Conservation (phyloP, 2,797 vertebrate genomes). For the Lerista edwardsae region DNA sequence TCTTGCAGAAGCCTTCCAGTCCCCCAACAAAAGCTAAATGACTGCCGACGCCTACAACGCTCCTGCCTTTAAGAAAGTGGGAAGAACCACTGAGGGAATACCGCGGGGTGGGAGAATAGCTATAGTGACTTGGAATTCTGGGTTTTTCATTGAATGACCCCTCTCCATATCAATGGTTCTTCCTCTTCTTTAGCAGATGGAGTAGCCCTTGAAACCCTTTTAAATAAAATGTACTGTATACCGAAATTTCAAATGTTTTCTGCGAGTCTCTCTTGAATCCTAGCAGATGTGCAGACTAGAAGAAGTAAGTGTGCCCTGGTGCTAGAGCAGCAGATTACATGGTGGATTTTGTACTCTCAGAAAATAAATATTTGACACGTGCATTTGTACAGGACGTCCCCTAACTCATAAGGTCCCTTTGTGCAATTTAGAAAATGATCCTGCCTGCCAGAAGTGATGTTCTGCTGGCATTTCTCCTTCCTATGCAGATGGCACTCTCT, state of each 20-base stretch:
- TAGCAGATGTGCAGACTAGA: not conserved
- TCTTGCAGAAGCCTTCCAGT: rapidly evolving
- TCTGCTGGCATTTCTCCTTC: too few relatives aligned
- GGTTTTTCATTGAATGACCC: not conserved
- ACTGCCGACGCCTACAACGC: too few relatives aligned
- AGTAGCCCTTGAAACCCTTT: not conserved
- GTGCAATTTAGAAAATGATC: too few relatives aligned
- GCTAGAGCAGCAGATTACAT: not conserved
- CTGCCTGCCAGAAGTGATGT: too few relatives aligned
- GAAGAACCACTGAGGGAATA: not conserved
- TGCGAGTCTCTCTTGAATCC: not conserved
- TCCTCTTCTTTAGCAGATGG: not conserved
- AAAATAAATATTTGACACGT: too few relatives aligned
- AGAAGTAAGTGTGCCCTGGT: not conserved
- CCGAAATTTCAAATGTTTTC: too few relatives aligned
- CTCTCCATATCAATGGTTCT: not conserved
- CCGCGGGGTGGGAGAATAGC: not conserved
- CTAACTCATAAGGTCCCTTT: too few relatives aligned
- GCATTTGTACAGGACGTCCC: too few relatives aligned
- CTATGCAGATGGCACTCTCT: too few relatives aligned
- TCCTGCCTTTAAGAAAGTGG: not conserved
- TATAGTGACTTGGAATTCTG: not conserved
- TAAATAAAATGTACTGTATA: too few relatives aligned
- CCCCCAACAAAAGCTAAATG: too few relatives aligned
- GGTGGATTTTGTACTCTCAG: too few relatives aligned